Evolutionary conservation across 1,140 invertebrate genomes (phyloP), one percentile per base, ranked within the genome.

Genomic region (Drosophila ironensis): DNA sequence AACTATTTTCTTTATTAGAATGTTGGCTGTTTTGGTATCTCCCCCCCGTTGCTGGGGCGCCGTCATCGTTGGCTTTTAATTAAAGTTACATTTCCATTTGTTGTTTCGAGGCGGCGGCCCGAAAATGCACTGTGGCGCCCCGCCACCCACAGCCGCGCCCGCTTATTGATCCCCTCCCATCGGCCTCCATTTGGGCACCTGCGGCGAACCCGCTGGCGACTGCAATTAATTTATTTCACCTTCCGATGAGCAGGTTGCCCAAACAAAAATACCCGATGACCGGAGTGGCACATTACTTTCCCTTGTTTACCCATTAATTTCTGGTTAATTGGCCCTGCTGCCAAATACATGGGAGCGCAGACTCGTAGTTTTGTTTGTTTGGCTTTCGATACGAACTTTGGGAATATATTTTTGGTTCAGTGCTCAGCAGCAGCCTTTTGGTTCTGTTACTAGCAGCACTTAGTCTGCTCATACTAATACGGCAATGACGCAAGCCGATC

Each of bases 51-150:
- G 7, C 42, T 17, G n/a, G 17, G 9, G 30, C 48, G 63, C 40
- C 16, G 51, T 45, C 50, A 38, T 53, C 17, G 47, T 30, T 30
- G 38, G 69, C 73, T 50, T 72, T 77, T 82, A 82, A 81, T 81
- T 81, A 81, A 84, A 81, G 77, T 81, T 81, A 72, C 72, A 84
- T 81, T 84, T 84, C 57, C 77, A 81, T 77, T 72, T 84, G 78
- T 76, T 68, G 53, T 81, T 67, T 57, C 59, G 72, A 47, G 27
- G 50, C 20, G 47, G 46, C 42, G 51, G 22, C n/a, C 35, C 50
- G 48, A 51, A 68, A 68, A 33, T 60, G 53, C 16, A 72, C 51
- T 52, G 38, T 68, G 76, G 76, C 76, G 76, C 76, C 76, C 27
- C 22, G 17, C n/a, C 37, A 16, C 27, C 52, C 33, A 27, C 47